Conservation (phyloP, 1,140 invertebrate genomes). For the Drosophila mayri region DNA sequence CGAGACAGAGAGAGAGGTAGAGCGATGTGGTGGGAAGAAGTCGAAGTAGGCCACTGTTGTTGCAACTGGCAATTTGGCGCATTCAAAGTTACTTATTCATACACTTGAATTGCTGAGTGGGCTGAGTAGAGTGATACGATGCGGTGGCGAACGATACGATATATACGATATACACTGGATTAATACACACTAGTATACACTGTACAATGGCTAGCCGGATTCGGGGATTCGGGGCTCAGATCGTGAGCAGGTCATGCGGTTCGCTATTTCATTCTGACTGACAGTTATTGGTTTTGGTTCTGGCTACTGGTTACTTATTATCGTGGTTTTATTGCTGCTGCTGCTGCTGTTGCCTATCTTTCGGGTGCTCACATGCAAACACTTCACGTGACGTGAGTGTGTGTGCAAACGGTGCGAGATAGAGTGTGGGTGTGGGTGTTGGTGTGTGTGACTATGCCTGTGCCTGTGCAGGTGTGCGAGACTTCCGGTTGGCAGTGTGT, state of each 20-base stretch:
- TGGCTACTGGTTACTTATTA: constrained; percentile 25
- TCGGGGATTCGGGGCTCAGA: constrained; percentile 21
- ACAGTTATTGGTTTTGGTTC: constrained; percentile 59
- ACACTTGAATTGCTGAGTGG: constrained; percentile 46
- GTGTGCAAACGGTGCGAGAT: constrained; percentile 22
- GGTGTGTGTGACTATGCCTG: constrained; percentile 23
- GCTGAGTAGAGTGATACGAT: constrained; percentile 20
- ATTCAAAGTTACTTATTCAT: constrained; percentile 61
- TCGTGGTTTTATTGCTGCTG: constrained; percentile 19
- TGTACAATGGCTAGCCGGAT: constrained; percentile 33
- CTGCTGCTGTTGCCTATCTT: constrained; percentile 35
- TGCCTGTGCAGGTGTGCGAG: constrained; percentile 49
- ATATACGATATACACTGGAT: constrained; percentile 26
- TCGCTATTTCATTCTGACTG: constrained; percentile 57
- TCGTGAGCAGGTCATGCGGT: constrained; percentile 70
- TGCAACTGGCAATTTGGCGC: constrained; percentile 65
- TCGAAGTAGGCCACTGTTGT: constrained; percentile 50
- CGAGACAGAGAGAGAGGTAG: constrained; percentile 8
- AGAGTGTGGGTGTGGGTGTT: constrained; percentile 35
- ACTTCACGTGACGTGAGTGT: constrained; percentile 61
- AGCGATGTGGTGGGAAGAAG: constrained; percentile 31
- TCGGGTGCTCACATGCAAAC: constrained; percentile 78
- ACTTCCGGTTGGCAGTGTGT: constrained; percentile 31
- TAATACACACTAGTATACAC: constrained; percentile 42
- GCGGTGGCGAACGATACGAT: constrained; percentile 43